Conservation (phyloP, 2,888 invertebrate genomes). For the Cerceris ruficornis region DNA sequence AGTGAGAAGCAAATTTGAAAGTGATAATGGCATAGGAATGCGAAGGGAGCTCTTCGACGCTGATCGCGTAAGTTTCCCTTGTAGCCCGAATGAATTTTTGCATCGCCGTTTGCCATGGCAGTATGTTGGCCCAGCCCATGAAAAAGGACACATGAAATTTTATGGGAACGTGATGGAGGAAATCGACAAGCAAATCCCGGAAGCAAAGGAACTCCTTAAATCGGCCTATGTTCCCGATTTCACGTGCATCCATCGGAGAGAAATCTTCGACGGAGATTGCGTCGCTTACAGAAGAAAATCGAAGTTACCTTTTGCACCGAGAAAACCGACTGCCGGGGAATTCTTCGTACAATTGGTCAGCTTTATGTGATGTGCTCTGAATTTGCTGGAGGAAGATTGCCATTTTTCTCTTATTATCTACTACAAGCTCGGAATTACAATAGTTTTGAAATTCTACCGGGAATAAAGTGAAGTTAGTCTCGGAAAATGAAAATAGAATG, state of each 20-base stretch:
- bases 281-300: conserved; percentile 34
- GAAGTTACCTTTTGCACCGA: conserved; percentile 9
- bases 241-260: conserved; percentile 41
- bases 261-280: conserved; percentile 23
- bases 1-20: neutral
- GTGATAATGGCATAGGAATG: neutral
- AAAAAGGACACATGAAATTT: conserved; percentile 40
- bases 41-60: conserved; percentile 32
- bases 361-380: neutral
- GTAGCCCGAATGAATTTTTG: conserved; percentile 18
- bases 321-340: neutral
- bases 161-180: conserved; percentile 47
- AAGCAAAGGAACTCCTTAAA: neutral
- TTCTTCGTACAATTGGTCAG: conserved; percentile 2
- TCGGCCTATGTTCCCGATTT: conserved; percentile 38
- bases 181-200: conserved; percentile 38
- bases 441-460: too few species aligned
- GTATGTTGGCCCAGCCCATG: conserved; percentile 49
- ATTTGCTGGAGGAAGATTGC: neutral
- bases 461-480: too few species aligned
- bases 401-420: too few species aligned
- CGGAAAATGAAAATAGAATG: too few species aligned
- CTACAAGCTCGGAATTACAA: too few species aligned
- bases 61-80: conserved; percentile 28
- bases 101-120: conserved; percentile 56